Evolutionary conservation across 92 coral and sea anemone species (phyloP).

Genomic region (Plumapathes pennacea): DNA sequence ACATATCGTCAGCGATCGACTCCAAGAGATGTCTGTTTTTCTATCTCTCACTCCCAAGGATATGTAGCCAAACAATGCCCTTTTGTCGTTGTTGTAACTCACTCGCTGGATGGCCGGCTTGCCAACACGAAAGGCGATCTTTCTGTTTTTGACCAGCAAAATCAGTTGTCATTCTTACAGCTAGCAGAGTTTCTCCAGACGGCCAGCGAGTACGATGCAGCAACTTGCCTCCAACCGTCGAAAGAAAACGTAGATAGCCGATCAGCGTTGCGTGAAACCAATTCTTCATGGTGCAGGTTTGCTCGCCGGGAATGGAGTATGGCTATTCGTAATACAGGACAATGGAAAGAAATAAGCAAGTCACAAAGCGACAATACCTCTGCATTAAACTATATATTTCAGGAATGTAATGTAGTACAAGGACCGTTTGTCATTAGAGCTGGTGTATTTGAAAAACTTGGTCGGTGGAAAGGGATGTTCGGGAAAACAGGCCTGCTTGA

Average conservation of each 20-base stretch:
- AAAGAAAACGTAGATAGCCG: neutral
- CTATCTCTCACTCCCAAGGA: too few relatives aligned
- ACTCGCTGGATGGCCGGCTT: too few relatives aligned
- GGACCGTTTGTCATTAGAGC: slow-evolving; percentile 47
- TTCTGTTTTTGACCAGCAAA: too few relatives aligned
- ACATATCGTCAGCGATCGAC: too few relatives aligned
- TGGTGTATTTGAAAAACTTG: slow-evolving; percentile 12
- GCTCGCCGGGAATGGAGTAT: slow-evolving; percentile 47
- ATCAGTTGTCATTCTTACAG: too few relatives aligned
- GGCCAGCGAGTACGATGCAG: slow-evolving; percentile 5
- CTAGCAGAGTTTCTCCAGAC: slow-evolving; percentile 5
- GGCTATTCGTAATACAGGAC: slow-evolving; percentile 62
- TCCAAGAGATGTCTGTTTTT: too few relatives aligned
- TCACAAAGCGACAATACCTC: neutral
- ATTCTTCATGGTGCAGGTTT: slow-evolving; percentile 72
- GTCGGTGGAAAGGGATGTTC: slow-evolving; percentile 13
- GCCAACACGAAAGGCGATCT: too few relatives aligned
- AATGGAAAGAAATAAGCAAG: neutral
- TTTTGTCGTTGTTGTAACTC: too few relatives aligned
- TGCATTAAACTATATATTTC: neutral
- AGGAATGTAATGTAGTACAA: slow-evolving; percentile 20
- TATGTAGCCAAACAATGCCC: too few relatives aligned
- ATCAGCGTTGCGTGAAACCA: neutral
- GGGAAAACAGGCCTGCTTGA: slow-evolving; percentile 47
- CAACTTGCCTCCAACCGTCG: slow-evolving; percentile 1